phyloP scores from a whole-genome alignment of 2,888 invertebrate species.

The Apeira syringaria region DNA sequence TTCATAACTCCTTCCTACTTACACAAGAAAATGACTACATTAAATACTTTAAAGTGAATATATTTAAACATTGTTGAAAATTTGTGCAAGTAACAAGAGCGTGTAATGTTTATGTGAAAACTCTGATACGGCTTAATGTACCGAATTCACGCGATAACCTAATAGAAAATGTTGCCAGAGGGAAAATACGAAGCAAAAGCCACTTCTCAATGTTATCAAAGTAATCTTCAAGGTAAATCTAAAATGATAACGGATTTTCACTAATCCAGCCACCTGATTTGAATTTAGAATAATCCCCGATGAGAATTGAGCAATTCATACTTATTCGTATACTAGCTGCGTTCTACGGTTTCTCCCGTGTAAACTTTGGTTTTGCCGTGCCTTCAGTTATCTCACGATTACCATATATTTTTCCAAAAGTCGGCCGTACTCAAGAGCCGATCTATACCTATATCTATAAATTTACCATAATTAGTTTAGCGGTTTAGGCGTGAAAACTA shows the following conservation, averaged over 20 bases:
- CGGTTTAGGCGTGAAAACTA: no score
- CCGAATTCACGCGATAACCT: conserved; percentile 42
- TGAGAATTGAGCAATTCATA: no score
- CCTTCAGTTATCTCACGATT: no score
- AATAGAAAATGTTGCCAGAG: conserved; percentile 19
- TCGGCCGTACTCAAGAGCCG: no score
- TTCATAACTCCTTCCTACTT: conserved; percentile 25
- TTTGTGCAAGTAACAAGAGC: conserved; percentile 38
- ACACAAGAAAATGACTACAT: conserved; percentile 23
- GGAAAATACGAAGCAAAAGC: conserved; percentile 11
- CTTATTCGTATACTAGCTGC: background rate
- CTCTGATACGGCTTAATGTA: conserved; percentile 43
- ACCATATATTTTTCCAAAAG: no score
- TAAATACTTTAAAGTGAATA: conserved; percentile 28
- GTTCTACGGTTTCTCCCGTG: no score
- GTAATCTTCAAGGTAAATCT: conserved; percentile 18
- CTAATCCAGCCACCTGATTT: conserved; percentile 4
- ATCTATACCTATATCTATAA: no score
- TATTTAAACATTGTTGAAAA: conserved; percentile 44
- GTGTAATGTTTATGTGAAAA: conserved; percentile 51
- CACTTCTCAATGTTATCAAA: conserved; percentile 14
- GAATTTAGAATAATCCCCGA: conserved; percentile 1
- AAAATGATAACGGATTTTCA: conserved; percentile 16
- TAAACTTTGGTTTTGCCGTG: no score
- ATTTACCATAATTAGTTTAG: no score